These are phyloP conservation scores for Poecilia gillii DNA, from an alignment of 2,797 vertebrate genomes.

Conservation along the genomic window DNA sequence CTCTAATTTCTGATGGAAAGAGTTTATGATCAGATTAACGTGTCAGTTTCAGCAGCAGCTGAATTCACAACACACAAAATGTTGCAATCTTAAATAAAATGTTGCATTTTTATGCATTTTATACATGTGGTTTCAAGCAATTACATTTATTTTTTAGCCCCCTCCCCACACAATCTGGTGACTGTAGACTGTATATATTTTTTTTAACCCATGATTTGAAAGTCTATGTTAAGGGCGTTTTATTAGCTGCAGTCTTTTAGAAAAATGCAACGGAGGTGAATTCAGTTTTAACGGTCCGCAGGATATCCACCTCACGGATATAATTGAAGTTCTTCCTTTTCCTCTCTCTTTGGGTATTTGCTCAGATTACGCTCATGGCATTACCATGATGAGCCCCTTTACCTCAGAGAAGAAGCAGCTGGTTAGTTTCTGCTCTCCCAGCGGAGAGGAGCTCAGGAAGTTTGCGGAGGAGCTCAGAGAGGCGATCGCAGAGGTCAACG, in stretches of 20 bases:
- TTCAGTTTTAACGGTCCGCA: background rate
- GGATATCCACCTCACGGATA: background rate
- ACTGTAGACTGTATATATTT: background rate
- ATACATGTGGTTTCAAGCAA: background rate
- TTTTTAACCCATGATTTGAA: background rate
- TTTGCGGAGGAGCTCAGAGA: slow-evolving; percentile 98
- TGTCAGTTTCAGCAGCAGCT: background rate
- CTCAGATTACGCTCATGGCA: slow-evolving; percentile 94
- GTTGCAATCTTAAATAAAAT: background rate
- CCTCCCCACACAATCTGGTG: background rate
- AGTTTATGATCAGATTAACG: background rate
- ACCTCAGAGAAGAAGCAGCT: slow-evolving; percentile 97
- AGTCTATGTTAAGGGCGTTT: background rate
- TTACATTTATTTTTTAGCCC: background rate
- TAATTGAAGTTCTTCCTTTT: background rate
- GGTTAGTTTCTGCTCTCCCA: slow-evolving; percentile 95
- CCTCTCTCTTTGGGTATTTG: slow-evolving; percentile 16
- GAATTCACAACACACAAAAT: background rate
- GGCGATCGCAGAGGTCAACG: slow-evolving; percentile 95
- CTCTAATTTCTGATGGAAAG: background rate
- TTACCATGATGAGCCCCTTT: slow-evolving; percentile 94
- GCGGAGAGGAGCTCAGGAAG: slow-evolving; percentile 95
- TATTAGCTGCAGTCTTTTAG: background rate
- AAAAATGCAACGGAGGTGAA: background rate
- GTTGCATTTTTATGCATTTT: background rate